Evolutionary conservation across 1,140 invertebrate genomes (phyloP).

Genomic region (Lepidurus couesii): DNA sequence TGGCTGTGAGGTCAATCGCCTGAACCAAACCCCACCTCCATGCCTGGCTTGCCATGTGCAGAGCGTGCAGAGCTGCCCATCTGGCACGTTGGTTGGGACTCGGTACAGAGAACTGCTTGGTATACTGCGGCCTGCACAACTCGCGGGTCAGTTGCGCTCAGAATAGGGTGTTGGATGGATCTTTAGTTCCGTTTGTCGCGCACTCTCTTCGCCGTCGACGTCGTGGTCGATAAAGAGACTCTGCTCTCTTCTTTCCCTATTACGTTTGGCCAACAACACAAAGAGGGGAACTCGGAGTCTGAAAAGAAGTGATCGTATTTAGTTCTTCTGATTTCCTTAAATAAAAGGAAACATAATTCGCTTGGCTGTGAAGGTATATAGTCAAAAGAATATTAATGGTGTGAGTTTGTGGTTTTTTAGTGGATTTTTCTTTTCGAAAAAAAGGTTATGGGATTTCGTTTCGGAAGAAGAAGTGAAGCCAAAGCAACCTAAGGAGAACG

Average conservation of each 20-base stretch:
- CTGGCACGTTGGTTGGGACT: background rate
- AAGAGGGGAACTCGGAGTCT: background rate
- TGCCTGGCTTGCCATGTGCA: background rate
- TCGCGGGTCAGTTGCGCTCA: background rate
- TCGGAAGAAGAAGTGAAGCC: background rate
- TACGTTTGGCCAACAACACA: too few species aligned
- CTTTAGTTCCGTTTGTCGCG: too few species aligned
- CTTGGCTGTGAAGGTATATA: background rate
- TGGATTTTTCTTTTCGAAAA: too few species aligned
- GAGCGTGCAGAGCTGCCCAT: background rate
- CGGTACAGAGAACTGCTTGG: background rate
- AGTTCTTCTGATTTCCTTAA: background rate
- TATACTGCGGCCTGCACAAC: background rate
- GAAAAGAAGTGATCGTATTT: background rate
- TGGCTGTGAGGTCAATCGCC: conserved; percentile 9
- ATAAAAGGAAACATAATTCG: background rate
- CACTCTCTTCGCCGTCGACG: background rate
- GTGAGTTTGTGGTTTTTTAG: too few species aligned
- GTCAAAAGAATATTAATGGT: too few species aligned
- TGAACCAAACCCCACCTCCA: background rate
- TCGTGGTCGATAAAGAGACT: conserved; percentile 7
- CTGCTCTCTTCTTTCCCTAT: background rate
- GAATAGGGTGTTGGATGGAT: background rate
- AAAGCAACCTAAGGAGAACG: background rate
- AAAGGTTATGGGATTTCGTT: background rate